Base-by-base conservation (phyloP, 2,113 vertebrate species). In the Dolichallabes microphthalmus region DNA sequence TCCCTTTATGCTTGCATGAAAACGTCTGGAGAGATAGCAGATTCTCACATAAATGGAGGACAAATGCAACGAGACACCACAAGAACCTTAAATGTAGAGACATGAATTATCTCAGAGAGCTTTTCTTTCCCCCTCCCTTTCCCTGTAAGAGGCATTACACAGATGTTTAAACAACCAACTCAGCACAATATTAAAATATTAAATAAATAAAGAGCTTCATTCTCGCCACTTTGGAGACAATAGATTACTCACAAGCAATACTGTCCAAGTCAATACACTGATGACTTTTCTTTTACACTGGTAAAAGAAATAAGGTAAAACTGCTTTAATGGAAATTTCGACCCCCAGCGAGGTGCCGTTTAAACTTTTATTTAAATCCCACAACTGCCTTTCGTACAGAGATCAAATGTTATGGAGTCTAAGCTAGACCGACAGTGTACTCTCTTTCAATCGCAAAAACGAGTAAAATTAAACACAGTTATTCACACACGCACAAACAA, bases 171-270 rank as follows among this genome's bases (percentile, higher is more conserved):
- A 39, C 4, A 39, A 73, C 75, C 22, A 69, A 80, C 85, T 27
- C 45, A 63, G 55, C 58, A 85, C 20, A 57, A 60, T 27, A 87
- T 88, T 30, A 60, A 85, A 90, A 82, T 82, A 87, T 92, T 92
- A 94, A 93, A 94, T 93, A 93, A 45, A 92, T 93, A 93, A 93
- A 93, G 91, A 92, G 90, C 25, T 64, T 75, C 30, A 22, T 83
- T 84, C 74, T 68, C 32, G 20, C 79, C 86, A 84, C 71, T 85
- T 68, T 81, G 82, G 76, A 85, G 85, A 10, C 14, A 55, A 30
- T 52, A 61, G 55, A 80, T 17, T 45, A 25, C 35, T 55, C 58
- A 22, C 30, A 82, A 87, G 68, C 30, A 71, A 69, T 73, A 35
- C 82, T 82, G 68, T 53, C 32, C 80, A 80, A 82, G 82, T 85